These are phyloP conservation scores for Pachycephus smyrnensis DNA, from an alignment of 2,888 invertebrate genomes.

Conservation along the genomic window DNA sequence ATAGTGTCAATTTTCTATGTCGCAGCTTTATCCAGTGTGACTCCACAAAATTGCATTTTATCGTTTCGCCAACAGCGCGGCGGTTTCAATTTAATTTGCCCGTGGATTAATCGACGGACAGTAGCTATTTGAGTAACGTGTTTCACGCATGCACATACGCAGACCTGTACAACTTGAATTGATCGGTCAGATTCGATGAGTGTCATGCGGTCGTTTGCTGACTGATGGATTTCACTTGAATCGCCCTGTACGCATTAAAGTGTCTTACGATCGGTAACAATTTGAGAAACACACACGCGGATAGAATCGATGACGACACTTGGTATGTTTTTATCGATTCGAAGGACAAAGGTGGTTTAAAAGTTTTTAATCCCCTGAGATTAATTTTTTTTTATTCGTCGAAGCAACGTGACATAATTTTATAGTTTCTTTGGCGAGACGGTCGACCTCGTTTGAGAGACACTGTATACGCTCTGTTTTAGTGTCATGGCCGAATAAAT, in stretches of 20 bases:
- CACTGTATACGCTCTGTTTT: slow-evolving; percentile 33
- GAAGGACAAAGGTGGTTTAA: neutral
- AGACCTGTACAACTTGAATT: neutral
- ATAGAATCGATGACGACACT: neutral
- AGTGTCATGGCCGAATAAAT: slow-evolving; percentile 50
- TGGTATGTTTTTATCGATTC: neutral
- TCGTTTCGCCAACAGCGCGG: slow-evolving; percentile 10
- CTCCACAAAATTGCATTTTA: slow-evolving; percentile 37
- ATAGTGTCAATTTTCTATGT: slow-evolving; percentile 36
- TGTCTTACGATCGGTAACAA: neutral
- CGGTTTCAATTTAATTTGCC: slow-evolving; percentile 33
- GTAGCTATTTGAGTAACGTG: slow-evolving; percentile 18
- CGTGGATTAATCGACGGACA: slow-evolving; percentile 29
- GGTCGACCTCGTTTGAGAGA: slow-evolving; percentile 20
- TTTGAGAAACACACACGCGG: neutral
- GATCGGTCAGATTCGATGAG: neutral
- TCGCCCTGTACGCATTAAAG: neutral
- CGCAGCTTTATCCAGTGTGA: slow-evolving; percentile 27
- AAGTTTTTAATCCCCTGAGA: neutral
- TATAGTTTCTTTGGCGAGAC: neutral
- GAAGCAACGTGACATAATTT: neutral
- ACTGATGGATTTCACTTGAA: neutral
- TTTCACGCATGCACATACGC: neutral
- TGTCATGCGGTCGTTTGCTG: neutral
- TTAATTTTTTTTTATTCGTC: neutral